Conservation (phyloP, 2,797 vertebrate species). For the Falco novaeseelandiae region DNA sequence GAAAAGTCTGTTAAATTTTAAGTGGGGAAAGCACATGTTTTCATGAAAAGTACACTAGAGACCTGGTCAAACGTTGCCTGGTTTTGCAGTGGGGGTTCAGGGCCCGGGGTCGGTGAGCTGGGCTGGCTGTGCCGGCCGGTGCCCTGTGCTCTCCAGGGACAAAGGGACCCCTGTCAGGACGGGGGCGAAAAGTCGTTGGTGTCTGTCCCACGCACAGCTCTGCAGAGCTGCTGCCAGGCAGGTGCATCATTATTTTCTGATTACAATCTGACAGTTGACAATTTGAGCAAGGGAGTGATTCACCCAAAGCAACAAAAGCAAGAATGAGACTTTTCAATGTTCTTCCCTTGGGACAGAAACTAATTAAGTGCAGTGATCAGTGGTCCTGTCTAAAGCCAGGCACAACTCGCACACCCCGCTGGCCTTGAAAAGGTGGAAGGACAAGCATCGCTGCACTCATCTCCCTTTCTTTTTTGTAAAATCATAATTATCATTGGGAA, state of each 20-base stretch:
- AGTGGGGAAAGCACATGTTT: accelerated
- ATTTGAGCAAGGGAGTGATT: conserved; percentile 24
- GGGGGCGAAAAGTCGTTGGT: not conserved
- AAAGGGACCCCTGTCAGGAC: accelerated
- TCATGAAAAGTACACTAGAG: too few species aligned
- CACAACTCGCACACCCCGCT: not conserved
- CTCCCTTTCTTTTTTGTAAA: not conserved
- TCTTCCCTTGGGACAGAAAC: not conserved
- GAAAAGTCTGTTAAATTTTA: not conserved
- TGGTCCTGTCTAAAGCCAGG: not conserved
- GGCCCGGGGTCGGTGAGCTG: accelerated
- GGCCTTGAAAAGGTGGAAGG: not conserved
- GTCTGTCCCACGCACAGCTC: not conserved
- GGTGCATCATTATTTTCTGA: not conserved
- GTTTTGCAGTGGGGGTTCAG: accelerated
- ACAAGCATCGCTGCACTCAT: not conserved
- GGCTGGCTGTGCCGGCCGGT: accelerated
- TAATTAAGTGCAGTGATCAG: not conserved
- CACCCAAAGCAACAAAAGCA: conserved; percentile 12
- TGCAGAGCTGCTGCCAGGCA: not conserved
- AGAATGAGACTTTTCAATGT: not conserved
- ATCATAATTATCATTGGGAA: not conserved
- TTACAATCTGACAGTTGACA: not conserved
- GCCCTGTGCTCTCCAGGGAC: accelerated
- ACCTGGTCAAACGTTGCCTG: too few species aligned